Evolutionary conservation across 2,113 vertebrate species (phyloP).

Genomic region (Takifugu bimaculatus): DNA sequence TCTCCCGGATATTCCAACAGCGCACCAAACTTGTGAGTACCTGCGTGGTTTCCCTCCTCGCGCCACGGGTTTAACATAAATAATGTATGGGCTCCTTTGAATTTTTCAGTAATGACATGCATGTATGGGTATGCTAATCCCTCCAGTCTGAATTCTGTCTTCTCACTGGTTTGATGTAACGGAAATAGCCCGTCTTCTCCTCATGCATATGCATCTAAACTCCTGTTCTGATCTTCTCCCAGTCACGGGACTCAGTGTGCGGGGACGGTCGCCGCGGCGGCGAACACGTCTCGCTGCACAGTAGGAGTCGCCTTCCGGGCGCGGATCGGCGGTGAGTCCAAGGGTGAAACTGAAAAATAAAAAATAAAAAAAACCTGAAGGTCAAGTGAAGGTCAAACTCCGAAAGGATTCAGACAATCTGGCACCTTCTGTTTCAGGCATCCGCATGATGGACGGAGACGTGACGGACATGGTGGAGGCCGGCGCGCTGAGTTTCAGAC

Average conservation of each 20-base stretch:
- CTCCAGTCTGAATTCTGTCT: slow-evolving; percentile 46
- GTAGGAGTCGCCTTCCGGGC: slow-evolving; percentile 93
- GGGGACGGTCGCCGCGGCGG: slow-evolving; percentile 88
- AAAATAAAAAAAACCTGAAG: background rate
- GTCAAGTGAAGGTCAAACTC: slow-evolving; percentile 19
- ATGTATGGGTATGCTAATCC: slow-evolving; percentile 60
- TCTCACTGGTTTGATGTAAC: slow-evolving; percentile 58
- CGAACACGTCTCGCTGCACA: slow-evolving; percentile 90
- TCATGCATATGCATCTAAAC: slow-evolving; percentile 66
- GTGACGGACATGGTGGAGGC: slow-evolving; percentile 95
- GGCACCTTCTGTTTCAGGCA: slow-evolving; percentile 70
- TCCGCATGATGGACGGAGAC: slow-evolving; percentile 92
- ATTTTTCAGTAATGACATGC: slow-evolving; percentile 50
- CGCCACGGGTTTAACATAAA: slow-evolving; percentile 14
- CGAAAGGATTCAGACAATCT: slow-evolving; percentile 1
- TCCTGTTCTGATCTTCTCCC: slow-evolving; percentile 51
- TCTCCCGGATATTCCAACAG: slow-evolving; percentile 83
- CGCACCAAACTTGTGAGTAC: slow-evolving; percentile 88
- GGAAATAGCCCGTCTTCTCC: slow-evolving; percentile 53
- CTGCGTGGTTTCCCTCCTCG: slow-evolving; percentile 4
- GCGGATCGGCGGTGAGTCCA: slow-evolving; percentile 86
- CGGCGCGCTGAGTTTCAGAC: slow-evolving; percentile 86
- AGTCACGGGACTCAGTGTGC: slow-evolving; percentile 97
- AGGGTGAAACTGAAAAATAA: slow-evolving; percentile 3
- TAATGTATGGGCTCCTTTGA: slow-evolving; percentile 34